Conservation (phyloP, 1,140 invertebrate genomes). For the Leptinotarsa texana region DNA sequence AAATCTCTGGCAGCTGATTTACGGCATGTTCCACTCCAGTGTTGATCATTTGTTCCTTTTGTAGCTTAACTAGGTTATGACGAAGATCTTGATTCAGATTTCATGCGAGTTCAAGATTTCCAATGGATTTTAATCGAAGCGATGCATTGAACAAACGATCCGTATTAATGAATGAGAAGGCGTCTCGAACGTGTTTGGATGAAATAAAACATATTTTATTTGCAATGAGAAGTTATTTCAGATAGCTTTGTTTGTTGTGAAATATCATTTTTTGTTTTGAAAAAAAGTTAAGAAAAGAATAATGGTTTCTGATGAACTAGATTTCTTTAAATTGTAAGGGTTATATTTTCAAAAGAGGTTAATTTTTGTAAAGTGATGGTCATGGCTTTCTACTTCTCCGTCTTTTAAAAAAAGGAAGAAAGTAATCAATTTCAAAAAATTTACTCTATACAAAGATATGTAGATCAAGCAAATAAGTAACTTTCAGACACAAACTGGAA, state of each 20-base stretch:
- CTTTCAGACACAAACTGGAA: too few species aligned
- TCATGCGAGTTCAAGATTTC: background rate
- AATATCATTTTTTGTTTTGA: background rate
- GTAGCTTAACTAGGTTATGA: constrained; percentile 2
- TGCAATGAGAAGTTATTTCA: background rate
- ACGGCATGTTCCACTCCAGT: background rate
- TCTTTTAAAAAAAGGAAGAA: too few species aligned
- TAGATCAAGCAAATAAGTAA: too few species aligned
- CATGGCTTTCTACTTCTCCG: too few species aligned
- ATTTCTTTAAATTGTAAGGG: too few species aligned
- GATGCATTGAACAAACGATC: background rate
- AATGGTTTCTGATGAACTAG: too few species aligned
- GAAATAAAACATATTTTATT: background rate
- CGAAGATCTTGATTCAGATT: background rate
- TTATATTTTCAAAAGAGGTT: too few species aligned
- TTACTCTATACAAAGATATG: too few species aligned
- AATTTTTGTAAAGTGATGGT: too few species aligned
- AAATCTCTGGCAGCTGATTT: background rate
- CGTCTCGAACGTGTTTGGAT: too few species aligned
- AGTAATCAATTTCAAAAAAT: too few species aligned
- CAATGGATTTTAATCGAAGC: background rate
- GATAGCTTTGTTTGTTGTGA: background rate
- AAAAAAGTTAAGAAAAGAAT: background rate
- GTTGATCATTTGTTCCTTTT: constrained; percentile 12
- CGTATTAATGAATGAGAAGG: background rate